Percentiles rank a stretch among this genome's conserved stretches.
Conservation (phyloP, 2,113 vertebrate genomes). For the Jaculus jaculus region DNA sequence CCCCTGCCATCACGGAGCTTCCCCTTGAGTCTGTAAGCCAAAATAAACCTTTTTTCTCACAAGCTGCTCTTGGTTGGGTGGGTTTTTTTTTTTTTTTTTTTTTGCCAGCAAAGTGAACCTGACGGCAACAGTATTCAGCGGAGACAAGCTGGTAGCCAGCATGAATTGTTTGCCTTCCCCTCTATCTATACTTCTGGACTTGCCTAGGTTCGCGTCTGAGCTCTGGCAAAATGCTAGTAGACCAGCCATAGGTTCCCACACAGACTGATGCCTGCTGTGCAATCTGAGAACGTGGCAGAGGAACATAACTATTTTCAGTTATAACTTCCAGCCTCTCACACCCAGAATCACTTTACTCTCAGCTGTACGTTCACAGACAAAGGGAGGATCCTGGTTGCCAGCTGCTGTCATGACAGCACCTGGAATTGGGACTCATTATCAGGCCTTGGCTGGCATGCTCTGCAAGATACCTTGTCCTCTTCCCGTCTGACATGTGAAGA, state of each 20-base stretch:
- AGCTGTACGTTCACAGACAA: neutral
- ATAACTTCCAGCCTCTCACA: neutral
- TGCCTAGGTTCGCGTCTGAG: neutral
- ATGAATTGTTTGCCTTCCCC: neutral
- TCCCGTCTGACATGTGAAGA: slow-evolving; percentile 22
- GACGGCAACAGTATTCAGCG: too few species aligned
- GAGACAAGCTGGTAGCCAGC: neutral
- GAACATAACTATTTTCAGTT: neutral
- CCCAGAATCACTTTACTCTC: neutral
- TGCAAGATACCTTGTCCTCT: neutral
- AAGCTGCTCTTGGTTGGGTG: too few species aligned
- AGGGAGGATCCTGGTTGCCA: neutral
- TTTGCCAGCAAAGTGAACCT: too few species aligned
- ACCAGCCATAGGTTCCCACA: neutral
- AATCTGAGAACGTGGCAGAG: neutral
- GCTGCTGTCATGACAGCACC: neutral
- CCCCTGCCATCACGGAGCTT: too few species aligned
- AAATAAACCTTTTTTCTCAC: too few species aligned
- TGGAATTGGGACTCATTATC: neutral
- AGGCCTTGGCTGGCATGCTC: neutral
- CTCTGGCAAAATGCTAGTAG: neutral
- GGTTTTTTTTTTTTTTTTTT: too few species aligned
- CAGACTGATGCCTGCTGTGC: neutral
- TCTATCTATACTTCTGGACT: neutral
- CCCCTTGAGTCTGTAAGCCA: too few species aligned